phyloP scores from a whole-genome alignment of 2,797 vertebrate species.

The Micromesistius poutassou region DNA sequence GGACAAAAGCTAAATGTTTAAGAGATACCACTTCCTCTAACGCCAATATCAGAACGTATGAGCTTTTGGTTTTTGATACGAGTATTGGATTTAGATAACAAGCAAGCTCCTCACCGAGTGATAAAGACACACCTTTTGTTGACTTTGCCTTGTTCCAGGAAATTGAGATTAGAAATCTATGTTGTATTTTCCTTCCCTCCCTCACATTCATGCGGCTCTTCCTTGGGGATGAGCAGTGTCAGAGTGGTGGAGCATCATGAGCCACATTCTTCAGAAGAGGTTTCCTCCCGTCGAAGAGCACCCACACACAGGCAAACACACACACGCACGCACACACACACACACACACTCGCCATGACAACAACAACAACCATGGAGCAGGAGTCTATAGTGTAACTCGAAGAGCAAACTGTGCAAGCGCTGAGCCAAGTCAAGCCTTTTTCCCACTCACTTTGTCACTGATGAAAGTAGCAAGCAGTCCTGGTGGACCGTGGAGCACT shows the following conservation, averaged over 20 bases:
- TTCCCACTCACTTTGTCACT: conserved; percentile 70
- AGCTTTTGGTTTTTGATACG: neutral
- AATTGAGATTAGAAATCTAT: conserved; percentile 51
- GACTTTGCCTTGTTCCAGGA: conserved; percentile 43
- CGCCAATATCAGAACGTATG: neutral
- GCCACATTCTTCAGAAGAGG: conserved; percentile 55
- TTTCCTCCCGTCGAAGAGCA: conserved; percentile 49
- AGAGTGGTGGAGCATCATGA: conserved; percentile 61
- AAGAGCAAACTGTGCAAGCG: conserved; percentile 58
- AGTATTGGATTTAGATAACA: neutral
- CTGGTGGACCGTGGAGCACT: conserved; percentile 64
- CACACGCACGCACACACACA: conserved; percentile 21
- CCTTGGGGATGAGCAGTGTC: conserved; percentile 54
- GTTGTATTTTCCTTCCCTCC: conserved; percentile 20
- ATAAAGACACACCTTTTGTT: neutral
- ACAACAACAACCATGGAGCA: conserved; percentile 42
- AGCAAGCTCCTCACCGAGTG: neutral
- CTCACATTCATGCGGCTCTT: conserved; percentile 63
- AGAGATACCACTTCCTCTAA: neutral
- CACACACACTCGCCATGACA: conserved; percentile 29
- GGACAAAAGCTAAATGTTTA: neutral
- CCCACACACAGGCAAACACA: neutral
- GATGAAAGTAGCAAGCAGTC: conserved; percentile 77
- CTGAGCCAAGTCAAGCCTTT: conserved; percentile 65
- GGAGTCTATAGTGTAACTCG: conserved; percentile 60